Base-by-base conservation (phyloP, 2,888 invertebrate species). In the Troides oblongomaculatus region DNA sequence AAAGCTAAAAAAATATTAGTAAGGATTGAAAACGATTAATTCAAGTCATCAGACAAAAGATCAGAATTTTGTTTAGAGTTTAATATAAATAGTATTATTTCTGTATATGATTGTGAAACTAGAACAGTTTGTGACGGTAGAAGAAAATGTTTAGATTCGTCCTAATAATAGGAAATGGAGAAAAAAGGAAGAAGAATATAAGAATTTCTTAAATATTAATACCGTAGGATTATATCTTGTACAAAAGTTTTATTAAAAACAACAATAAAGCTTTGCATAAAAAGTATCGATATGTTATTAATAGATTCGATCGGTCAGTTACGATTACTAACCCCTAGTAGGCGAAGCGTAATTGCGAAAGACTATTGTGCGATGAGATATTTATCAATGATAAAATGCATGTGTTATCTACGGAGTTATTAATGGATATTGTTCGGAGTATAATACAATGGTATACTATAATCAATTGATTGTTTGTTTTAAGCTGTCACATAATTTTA, bases 251-350 rank as follows among this genome's bases (percentile, higher is more conserved):
- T 86, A 88, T 88, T 88, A 86, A 43, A 88, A 87, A 81, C 82
- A 78, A 87, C 84, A 86, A 88, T 87, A 87, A 89, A 89, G 82
- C 81, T 82, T 82, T 75, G 76, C 79, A 82, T 84, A 85, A 86
- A 89, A 87, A 89, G 78, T 81, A 80, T 81, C 83, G 83, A 74
- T 59, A 70, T 58, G 74, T 73, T 74, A 81, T 82, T 79, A 81
- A 82, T 84, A 84, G 86, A 86, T 84, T 80, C 81, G 82, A 89
- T 87, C 82, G 73, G 61, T 67, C 66, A 64, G 69, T 75, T 74
- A 79, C 85, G 88, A 90, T 89, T 88, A 85, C 87, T 89, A 86
- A 2, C 88, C 82, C 90, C 90, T 81, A 90, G 83, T 88, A 86
- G 90, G 90, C 80, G 83, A 76, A 78, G 79, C 75, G 84, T 90